Conservation (phyloP, 2,888 invertebrate genomes). For the Caradrina clavipalpis region DNA sequence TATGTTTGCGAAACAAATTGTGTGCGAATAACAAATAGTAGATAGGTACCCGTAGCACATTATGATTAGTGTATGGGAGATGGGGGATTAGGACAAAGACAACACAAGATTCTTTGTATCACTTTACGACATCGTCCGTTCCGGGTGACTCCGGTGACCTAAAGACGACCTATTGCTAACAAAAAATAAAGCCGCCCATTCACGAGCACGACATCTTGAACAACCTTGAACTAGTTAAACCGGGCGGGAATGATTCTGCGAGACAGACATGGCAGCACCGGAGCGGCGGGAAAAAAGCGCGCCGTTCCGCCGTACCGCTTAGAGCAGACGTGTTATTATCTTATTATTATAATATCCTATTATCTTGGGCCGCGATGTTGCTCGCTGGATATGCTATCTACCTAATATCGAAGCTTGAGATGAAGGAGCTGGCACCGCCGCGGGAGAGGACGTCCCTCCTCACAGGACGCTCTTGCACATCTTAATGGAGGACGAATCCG, state of each 20-base stretch:
- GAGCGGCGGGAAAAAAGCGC: slow-evolving; percentile 76
- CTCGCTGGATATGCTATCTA: slow-evolving; percentile 50
- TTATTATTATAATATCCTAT: slow-evolving; percentile 85
- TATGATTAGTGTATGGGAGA: slow-evolving; percentile 59
- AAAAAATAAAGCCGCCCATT: slow-evolving; percentile 87
- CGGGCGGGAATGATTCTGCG: slow-evolving; percentile 81
- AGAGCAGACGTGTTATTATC: slow-evolving; percentile 88
- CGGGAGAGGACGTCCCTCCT: slow-evolving; percentile 44
- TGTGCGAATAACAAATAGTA: slow-evolving; percentile 67
- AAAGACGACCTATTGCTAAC: slow-evolving; percentile 85
- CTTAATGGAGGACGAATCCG: slow-evolving; percentile 37
- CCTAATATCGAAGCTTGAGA: slow-evolving; percentile 42
- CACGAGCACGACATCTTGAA: slow-evolving; percentile 75
- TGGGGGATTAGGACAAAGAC: slow-evolving; percentile 3
- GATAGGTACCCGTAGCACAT: slow-evolving; percentile 62
- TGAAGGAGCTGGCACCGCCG: slow-evolving; percentile 48
- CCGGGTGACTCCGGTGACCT: slow-evolving; percentile 86
- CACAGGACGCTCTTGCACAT: slow-evolving; percentile 25
- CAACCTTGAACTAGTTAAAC: slow-evolving; percentile 89
- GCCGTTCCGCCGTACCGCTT: slow-evolving; percentile 81
- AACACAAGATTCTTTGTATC: slow-evolving; percentile 79
- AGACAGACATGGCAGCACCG: slow-evolving; percentile 81
- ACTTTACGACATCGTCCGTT: slow-evolving; percentile 77
- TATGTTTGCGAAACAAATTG: slow-evolving; percentile 74
- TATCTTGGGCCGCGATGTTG: slow-evolving; percentile 70